A percentile compares a stretch with the other conserved stretches of the same genome.
Evolutionary conservation across 1,140 invertebrate species (phyloP).

Genomic region (Drosophila yakuba): DNA sequence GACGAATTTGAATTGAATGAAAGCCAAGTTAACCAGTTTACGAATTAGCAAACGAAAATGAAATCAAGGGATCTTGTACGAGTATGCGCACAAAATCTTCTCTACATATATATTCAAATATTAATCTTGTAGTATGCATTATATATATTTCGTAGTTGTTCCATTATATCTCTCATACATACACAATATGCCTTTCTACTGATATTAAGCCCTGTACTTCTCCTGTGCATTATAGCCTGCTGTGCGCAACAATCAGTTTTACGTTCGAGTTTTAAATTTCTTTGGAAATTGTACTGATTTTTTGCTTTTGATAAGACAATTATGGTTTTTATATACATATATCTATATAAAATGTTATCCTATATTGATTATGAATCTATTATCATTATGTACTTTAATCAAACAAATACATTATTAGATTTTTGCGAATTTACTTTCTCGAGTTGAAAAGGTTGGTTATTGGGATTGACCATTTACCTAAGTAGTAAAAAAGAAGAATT

Average conservation of each 20-base stretch:
- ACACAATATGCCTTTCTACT: conserved; percentile 37
- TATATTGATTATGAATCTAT: conserved; percentile 65
- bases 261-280: conserved; percentile 40
- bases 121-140: conserved; percentile 33
- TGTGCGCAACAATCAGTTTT: conserved; percentile 57
- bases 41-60: conserved; percentile 13
- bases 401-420: conserved; percentile 65
- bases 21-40: conserved; percentile 70
- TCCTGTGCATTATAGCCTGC: conserved; percentile 33
- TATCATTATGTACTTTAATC: conserved; percentile 60
- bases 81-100: conserved; percentile 31
- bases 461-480: background rate
- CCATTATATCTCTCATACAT: conserved; percentile 34
- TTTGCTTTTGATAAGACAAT: conserved; percentile 46
- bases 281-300: conserved; percentile 69
- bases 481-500: background rate
- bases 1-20: conserved; percentile 53
- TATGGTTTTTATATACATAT: conserved; percentile 35
- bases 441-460: background rate
- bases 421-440: conserved; percentile 42
- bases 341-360: conserved; percentile 54
- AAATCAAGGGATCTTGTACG: conserved; percentile 17
- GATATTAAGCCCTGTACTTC: conserved; percentile 37
- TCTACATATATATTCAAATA: conserved; percentile 35
- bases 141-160: conserved; percentile 35